Conservation (phyloP, 2,113 vertebrate genomes). For the Xerus inauris region DNA sequence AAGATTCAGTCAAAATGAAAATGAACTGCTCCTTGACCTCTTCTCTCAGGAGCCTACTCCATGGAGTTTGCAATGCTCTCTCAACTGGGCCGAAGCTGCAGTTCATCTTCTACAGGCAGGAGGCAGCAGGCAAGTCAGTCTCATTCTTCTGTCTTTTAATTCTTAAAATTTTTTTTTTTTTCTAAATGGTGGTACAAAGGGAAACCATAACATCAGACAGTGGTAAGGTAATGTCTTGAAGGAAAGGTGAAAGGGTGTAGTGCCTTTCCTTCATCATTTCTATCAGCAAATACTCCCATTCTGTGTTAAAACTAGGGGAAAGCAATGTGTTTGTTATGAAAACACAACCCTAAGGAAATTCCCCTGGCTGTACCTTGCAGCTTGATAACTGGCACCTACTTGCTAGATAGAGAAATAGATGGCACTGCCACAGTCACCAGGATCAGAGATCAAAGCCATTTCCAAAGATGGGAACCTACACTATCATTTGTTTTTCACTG, state of each 20-base stretch:
- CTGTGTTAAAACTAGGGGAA: background rate
- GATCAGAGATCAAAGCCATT: background rate
- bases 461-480: background rate
- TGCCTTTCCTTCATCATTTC: background rate
- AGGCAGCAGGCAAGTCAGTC: background rate
- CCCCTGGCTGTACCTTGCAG: background rate
- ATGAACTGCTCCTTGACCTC: background rate
- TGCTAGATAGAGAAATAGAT: background rate
- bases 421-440: too few species aligned
- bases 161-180: background rate
- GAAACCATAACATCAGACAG: background rate
- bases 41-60: background rate
- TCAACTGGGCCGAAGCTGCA: background rate
- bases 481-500: background rate
- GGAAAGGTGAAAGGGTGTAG: background rate
- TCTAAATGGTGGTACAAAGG: background rate
- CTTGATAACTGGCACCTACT: background rate
- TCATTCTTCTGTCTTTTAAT: background rate
- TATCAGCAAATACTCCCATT: background rate
- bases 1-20: background rate
- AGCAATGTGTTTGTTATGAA: background rate
- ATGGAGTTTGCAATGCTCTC: background rate
- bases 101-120: background rate
- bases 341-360: background rate
- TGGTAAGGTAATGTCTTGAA: background rate